phyloP scores from a whole-genome alignment of 2,113 vertebrate genomes.

The Nannobrachium achirus region DNA sequence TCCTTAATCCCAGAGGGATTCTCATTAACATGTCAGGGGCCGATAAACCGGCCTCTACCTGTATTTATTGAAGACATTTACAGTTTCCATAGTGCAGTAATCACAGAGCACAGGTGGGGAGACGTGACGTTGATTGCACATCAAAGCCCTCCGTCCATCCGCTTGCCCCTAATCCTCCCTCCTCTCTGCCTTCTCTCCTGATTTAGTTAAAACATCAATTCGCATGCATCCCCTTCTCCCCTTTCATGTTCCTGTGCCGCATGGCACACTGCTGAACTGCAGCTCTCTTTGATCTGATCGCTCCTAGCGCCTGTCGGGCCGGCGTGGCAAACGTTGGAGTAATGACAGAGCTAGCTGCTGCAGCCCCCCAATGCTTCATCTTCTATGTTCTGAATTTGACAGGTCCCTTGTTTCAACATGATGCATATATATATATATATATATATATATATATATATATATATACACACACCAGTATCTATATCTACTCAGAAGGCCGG shows the following conservation, averaged over 20 bases:
- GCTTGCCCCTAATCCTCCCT: constrained; percentile 59
- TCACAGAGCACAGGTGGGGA: constrained; percentile 59
- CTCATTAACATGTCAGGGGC: constrained; percentile 19
- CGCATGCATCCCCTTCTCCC: constrained; percentile 57
- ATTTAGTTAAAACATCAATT: constrained; percentile 75
- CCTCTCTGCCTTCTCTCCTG: constrained; percentile 54
- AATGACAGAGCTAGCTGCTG: constrained; percentile 56
- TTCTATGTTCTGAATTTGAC: constrained; percentile 69
- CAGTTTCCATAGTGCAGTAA: constrained; percentile 68
- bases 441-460: too few relatives aligned
- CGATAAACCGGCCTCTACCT: constrained; percentile 48
- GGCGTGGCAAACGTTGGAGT: constrained; percentile 60
- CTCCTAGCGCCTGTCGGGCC: constrained; percentile 69
- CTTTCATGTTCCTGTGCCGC: constrained; percentile 71
- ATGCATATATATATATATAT: constrained; percentile 67
- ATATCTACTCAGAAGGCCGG: too few relatives aligned
- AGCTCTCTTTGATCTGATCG: constrained; percentile 76
- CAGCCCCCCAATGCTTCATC: constrained; percentile 53
- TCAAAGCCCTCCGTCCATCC: constrained; percentile 65
- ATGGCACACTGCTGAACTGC: constrained; percentile 52
- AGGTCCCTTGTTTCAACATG: constrained; percentile 63
- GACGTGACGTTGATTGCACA: constrained; percentile 67
- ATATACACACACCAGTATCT: too few relatives aligned
- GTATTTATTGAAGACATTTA: constrained; percentile 63
- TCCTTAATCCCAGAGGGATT: constrained; percentile 27